These are phyloP conservation scores for Serripes groenlandicus DNA, from an alignment of 2,888 invertebrate species.

Conservation along the genomic window DNA sequence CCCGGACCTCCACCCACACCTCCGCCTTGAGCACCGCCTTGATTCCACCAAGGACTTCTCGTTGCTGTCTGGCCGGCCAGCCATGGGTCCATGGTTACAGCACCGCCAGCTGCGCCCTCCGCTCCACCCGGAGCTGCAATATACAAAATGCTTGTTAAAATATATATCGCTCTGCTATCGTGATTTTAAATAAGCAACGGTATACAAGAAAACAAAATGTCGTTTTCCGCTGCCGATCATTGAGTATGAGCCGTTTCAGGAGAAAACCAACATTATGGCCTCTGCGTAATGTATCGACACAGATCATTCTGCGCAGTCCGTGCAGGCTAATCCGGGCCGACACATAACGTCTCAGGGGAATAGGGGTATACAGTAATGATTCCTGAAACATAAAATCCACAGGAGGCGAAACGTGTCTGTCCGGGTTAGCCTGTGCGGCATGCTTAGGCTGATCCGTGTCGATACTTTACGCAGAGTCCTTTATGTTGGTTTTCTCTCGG, in stretches of 20 bases:
- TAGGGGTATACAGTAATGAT: background rate
- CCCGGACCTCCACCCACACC: too few species aligned
- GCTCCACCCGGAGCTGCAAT: conserved; percentile 17
- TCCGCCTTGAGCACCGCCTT: too few species aligned
- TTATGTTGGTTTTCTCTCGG: background rate
- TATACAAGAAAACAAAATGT: too few species aligned
- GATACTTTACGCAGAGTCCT: background rate
- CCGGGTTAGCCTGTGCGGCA: background rate
- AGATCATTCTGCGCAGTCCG: too few species aligned
- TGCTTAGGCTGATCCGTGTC: background rate
- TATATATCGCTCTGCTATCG: too few species aligned
- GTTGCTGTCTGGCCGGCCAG: conserved; percentile 40
- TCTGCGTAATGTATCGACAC: background rate
- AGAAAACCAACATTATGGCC: background rate
- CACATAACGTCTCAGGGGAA: too few species aligned
- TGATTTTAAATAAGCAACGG: too few species aligned
- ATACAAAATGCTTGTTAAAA: background rate
- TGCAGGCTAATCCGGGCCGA: too few species aligned
- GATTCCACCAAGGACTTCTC: conserved; percentile 45
- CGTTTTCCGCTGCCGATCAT: too few species aligned
- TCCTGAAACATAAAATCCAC: background rate
- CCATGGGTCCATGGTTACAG: conserved; percentile 62
- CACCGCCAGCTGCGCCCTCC: conserved; percentile 39
- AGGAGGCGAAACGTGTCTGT: background rate
- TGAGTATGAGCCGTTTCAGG: background rate